Evolutionary conservation across 2,797 vertebrate genomes (phyloP), one percentile per base, ranked within the genome.

Genomic region (Myotis findleyi): DNA sequence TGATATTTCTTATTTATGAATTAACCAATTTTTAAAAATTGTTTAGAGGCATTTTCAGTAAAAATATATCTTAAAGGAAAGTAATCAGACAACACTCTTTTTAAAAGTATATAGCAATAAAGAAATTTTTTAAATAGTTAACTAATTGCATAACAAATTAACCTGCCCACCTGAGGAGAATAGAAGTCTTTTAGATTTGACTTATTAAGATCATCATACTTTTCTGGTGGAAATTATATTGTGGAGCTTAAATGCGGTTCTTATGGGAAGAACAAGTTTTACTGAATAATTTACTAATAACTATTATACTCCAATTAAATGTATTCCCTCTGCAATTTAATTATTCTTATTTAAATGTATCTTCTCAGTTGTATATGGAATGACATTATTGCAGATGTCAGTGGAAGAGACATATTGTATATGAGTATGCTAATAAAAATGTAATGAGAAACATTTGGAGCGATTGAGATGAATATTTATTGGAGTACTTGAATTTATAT

Each of bases 71-170:
- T 62, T 7, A 86, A 91, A 53, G 68, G 7, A 79, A 0, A 0
- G 88, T 16, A 71, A 81, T 64, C 72, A 21, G 27, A 18, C 0
- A 79, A 66, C 4, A 81, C 13, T 53, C 38, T n/a, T 75, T 96
- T 79, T 64, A 59, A 21, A 14, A 94, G 25, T 85, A 14, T 14
- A 20, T 71, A 83, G 79, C 68, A 95, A 72, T 69, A 93, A 73
- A 90, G 41, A 13, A 85, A 44, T 77, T 71, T 59, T 41, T 2
- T 53, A 38, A 27, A 47, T 41, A 97, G 97, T 97, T 97, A 97
- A 88, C 87, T 97, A 95, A 97, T 96, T 97, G 87, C 1, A 44
- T 68, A 97, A 94, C 94, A 97, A 97, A 98, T 98, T 97, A 98
- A 96, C 87, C 88, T 96, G 47, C 91, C 94, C 94, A 96, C 84